A percentile compares a stretch with the other conserved stretches of the same genome.
Conservation (phyloP, 2,888 invertebrate genomes). For the Sycophila texana region DNA sequence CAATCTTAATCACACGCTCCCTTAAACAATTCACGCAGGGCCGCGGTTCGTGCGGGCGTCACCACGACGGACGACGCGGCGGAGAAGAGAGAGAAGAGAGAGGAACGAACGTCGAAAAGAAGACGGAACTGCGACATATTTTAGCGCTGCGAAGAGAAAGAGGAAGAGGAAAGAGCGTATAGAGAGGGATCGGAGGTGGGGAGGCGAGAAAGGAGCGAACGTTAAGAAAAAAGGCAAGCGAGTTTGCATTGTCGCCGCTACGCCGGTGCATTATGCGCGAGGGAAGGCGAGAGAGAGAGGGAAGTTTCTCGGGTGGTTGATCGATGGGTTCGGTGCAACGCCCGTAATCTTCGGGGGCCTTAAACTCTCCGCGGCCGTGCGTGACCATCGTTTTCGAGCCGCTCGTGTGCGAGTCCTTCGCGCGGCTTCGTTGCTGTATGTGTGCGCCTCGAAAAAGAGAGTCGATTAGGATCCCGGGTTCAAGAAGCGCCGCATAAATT, state of each 20-base stretch:
- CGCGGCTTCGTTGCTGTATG: constrained; percentile 4
- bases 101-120: not conserved
- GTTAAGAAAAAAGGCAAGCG: constrained; percentile 17
- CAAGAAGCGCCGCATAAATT: constrained; percentile 37
- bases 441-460: constrained; percentile 2
- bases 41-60: constrained; percentile 13
- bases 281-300: not conserved
- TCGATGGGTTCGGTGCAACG: constrained; percentile 73
- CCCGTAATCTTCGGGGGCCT: constrained; percentile 73
- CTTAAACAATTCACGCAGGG: constrained; percentile 31
- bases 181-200: not conserved
- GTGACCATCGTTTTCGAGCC: constrained; percentile 66
- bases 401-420: constrained; percentile 33
- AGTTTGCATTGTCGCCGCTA: constrained; percentile 22
- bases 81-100: not conserved
- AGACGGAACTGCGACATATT: constrained; percentile 22
- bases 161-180: constrained; percentile 3
- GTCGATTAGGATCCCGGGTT: constrained; percentile 42
- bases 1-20: constrained; percentile 55
- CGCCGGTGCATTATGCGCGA: constrained; percentile 12
- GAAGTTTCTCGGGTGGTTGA: constrained; percentile 52
- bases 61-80: not conserved
- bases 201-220: not conserved
- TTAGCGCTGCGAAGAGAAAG: constrained; percentile 31
- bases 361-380: constrained; percentile 69